Percentiles rank a stretch among this genome's conserved stretches.
These are phyloP conservation scores for Chrysochloris asiatica DNA, from an alignment of 2,113 vertebrate species.

Conservation along the genomic window DNA sequence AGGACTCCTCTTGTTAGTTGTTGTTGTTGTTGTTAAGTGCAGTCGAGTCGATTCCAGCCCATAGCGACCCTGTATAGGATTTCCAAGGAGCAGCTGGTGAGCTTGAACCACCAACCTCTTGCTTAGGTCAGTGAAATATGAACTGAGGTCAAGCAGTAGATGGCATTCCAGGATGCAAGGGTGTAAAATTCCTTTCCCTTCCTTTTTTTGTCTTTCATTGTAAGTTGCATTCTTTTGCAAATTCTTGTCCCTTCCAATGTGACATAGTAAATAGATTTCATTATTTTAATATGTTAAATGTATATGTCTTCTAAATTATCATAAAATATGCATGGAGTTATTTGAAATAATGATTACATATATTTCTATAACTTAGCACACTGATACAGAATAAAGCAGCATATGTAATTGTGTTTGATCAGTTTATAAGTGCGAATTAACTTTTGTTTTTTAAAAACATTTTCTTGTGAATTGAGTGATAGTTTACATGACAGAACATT, in stretches of 20 bases:
- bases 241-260: slow-evolving; percentile 2
- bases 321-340: background rate
- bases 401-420: slow-evolving; percentile 35
- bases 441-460: too few relatives aligned
- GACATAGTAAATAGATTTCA: background rate
- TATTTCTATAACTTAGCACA: slow-evolving; percentile 22
- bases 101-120: too few relatives aligned
- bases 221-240: background rate
- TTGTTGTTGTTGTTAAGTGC: too few relatives aligned
- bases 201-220: background rate
- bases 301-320: background rate
- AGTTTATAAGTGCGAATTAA: background rate
- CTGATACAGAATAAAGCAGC: background rate
- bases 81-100: too few relatives aligned
- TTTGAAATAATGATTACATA: background rate
- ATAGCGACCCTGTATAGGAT: too few relatives aligned
- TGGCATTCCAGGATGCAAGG: background rate
- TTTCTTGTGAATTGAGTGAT: too few relatives aligned
- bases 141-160: background rate
- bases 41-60: too few relatives aligned
- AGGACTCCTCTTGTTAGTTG: too few relatives aligned
- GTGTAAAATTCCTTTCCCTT: fast-evolving
- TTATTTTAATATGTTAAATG: slow-evolving; percentile 28
- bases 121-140: background rate
- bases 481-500: too few relatives aligned